A percentile compares a stretch with the other conserved stretches of the same genome.
phyloP scores from a whole-genome alignment of 1,140 invertebrate genomes.

The Campodea augens region DNA sequence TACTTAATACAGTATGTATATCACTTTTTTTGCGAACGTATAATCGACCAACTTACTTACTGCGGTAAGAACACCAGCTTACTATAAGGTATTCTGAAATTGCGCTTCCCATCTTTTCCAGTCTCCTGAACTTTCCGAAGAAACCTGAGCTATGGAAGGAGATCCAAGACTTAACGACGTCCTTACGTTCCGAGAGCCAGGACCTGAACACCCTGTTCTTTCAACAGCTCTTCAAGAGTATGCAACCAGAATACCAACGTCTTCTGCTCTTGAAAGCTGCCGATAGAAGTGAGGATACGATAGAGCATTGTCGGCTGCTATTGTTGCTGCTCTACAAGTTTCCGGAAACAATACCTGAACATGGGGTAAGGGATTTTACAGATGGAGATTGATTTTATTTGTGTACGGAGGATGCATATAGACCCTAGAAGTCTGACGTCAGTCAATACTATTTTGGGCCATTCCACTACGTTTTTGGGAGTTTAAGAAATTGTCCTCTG shows the following conservation, averaged over 20 bases:
- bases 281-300: conserved; percentile 65
- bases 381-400: too few relatives aligned
- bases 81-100: background rate
- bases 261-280: conserved; percentile 56
- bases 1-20: too few relatives aligned
- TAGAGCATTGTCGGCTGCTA: conserved; percentile 64
- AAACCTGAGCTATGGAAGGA: conserved; percentile 50
- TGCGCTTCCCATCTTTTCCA: conserved; percentile 15
- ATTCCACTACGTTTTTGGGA: too few relatives aligned
- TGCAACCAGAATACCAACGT: conserved; percentile 45
- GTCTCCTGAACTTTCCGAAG: conserved; percentile 38
- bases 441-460: too few relatives aligned
- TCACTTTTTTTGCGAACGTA: too few relatives aligned
- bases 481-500: too few relatives aligned
- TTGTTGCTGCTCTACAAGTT: conserved; percentile 58
- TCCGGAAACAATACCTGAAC: conserved; percentile 50
- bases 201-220: conserved; percentile 32
- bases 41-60: background rate
- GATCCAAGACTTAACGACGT: conserved; percentile 53
- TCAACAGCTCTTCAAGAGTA: conserved; percentile 25
- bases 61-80: background rate
- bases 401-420: too few relatives aligned
- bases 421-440: too few relatives aligned
- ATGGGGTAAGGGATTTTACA: conserved; percentile 45
- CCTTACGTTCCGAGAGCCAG: conserved; percentile 37